Conservation (phyloP, 2,113 vertebrate species). For the Halichoerus grypus region DNA sequence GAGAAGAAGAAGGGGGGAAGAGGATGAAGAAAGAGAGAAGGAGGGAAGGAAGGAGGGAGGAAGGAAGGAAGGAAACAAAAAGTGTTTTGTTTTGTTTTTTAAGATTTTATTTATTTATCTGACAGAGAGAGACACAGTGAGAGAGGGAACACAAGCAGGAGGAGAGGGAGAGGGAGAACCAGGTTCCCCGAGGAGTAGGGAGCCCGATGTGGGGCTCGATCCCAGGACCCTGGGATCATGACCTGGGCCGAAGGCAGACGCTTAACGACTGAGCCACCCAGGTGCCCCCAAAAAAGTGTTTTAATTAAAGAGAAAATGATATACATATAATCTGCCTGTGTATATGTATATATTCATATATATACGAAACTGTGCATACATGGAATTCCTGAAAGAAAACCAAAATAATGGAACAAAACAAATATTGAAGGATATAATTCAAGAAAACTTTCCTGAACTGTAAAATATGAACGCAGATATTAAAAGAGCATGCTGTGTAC, state of each 20-base stretch:
- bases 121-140: too few relatives aligned
- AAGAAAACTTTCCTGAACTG: neutral
- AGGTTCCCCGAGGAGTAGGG: too few relatives aligned
- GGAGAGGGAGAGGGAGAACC: too few relatives aligned
- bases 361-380: neutral
- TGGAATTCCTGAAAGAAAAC: slow-evolving; percentile 5
- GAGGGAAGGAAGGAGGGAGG: neutral
- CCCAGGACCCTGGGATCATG: too few relatives aligned
- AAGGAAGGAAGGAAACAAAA: neutral
- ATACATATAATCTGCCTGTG: neutral
- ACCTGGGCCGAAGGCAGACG: too few relatives aligned
- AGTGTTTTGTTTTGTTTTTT: too few relatives aligned
- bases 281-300: neutral
- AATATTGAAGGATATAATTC: neutral
- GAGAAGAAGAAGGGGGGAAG: neutral
- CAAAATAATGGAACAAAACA: slow-evolving; percentile 7
- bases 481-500: neutral
- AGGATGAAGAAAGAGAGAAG: neutral
- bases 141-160: too few relatives aligned
- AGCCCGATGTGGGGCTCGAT: too few relatives aligned
- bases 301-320: neutral
- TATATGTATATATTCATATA: neutral
- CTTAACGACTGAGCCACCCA: too few relatives aligned
- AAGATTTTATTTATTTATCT: too few relatives aligned
- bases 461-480: neutral